Evolutionary conservation across 2,797 vertebrate species (phyloP).

Genomic region (Cetoscarus ocellatus): DNA sequence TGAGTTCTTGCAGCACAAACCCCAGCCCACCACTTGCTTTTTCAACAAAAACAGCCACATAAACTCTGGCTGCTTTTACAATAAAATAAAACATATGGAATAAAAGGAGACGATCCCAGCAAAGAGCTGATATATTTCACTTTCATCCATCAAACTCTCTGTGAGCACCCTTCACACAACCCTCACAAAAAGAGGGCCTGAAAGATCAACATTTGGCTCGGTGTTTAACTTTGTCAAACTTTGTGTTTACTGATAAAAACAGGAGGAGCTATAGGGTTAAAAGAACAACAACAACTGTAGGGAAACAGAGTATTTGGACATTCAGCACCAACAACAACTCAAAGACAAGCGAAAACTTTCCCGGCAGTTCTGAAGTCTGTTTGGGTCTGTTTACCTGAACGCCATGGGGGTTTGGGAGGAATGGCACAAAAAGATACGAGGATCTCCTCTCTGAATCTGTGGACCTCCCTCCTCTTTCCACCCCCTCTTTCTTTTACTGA

Average conservation of each 20-base stretch:
- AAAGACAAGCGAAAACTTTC: slow-evolving; percentile 13
- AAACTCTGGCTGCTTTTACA: too few species aligned
- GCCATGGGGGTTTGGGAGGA: neutral
- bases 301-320: slow-evolving; percentile 31
- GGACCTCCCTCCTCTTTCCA: slow-evolving; percentile 10
- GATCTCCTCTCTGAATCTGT: slow-evolving; percentile 11
- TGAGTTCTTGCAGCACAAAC: too few species aligned
- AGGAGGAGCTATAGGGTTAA: neutral
- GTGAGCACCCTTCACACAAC: neutral
- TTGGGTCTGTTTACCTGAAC: slow-evolving; percentile 29
- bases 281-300: neutral
- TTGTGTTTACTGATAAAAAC: slow-evolving; percentile 5
- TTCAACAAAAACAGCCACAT: too few species aligned
- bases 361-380: slow-evolving; percentile 16
- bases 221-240: slow-evolving; percentile 14
- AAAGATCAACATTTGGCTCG: neutral
- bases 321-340: slow-evolving; percentile 10
- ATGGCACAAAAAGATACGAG: neutral
- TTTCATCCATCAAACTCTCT: slow-evolving; percentile 28
- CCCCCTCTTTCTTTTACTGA: slow-evolving; percentile 4
- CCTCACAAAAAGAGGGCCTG: neutral
- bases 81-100: too few species aligned
- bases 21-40: too few species aligned
- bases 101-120: too few species aligned
- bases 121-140: neutral